Percentiles rank a stretch among this genome's conserved stretches.
These are phyloP conservation scores for Tortricodes alternella DNA, from an alignment of 2,888 invertebrate species.

Conservation along the genomic window DNA sequence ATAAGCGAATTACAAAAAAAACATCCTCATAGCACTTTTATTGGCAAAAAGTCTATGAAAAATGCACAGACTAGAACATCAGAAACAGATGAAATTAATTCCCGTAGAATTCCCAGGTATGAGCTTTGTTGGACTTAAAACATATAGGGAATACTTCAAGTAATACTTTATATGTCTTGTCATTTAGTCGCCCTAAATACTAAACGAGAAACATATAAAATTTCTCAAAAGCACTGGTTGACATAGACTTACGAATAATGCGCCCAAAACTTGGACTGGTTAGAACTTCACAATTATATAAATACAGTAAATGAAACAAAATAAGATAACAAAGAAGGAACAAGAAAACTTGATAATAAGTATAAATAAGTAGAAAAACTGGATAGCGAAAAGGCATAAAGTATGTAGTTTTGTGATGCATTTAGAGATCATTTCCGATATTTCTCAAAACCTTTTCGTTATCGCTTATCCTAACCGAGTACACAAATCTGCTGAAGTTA, in stretches of 20 bases:
- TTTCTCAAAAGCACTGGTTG: constrained; percentile 39
- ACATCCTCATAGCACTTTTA: constrained; percentile 54
- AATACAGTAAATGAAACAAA: constrained; percentile 29
- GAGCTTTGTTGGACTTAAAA: constrained; percentile 53
- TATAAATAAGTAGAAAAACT: constrained; percentile 43
- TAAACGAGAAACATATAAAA: constrained; percentile 79
- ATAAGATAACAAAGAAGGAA: constrained; percentile 41
- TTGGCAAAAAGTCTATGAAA: constrained; percentile 57
- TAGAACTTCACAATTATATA: constrained; percentile 33
- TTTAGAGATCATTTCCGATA: constrained; percentile 13
- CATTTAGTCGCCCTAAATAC: constrained; percentile 82
- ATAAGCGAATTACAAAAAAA: constrained; percentile 42
- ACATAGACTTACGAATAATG: constrained; percentile 25
- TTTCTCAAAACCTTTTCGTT: constrained; percentile 20
- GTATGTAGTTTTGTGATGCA: constrained; percentile 5
- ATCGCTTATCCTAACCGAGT: constrained; percentile 39
- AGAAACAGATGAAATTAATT: constrained; percentile 38
- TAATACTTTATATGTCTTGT: constrained; percentile 78
- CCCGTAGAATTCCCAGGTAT: constrained; percentile 40
- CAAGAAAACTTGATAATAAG: constrained; percentile 37
- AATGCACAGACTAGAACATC: constrained; percentile 33
- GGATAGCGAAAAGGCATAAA: constrained; percentile 48
- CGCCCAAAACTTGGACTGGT: constrained; percentile 28
- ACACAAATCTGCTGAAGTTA: constrained; percentile 42
- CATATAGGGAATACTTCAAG: constrained; percentile 71